These are phyloP conservation scores for Salvator merianae DNA, from an alignment of 2,113 vertebrate species.

Conservation along the genomic window DNA sequence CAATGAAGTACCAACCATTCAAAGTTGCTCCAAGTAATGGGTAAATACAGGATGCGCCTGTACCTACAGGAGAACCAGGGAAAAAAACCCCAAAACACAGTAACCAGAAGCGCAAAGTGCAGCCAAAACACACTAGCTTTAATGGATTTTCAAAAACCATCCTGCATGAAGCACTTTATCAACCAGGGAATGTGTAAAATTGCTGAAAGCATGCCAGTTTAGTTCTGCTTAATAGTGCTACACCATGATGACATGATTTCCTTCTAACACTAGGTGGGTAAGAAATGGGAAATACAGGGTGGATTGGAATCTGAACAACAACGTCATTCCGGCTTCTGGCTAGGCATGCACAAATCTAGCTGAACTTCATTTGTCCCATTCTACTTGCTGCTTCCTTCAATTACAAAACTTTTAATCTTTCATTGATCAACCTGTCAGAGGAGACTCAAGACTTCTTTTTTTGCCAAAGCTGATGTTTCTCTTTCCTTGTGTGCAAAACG, in stretches of 20 bases:
- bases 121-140: not conserved
- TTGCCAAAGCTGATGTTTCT: not conserved
- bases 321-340: not conserved
- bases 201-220: not conserved
- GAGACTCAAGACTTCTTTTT: not conserved
- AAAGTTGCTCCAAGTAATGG: conserved; percentile 94
- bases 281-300: no score
- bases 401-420: no score
- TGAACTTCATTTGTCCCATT: not conserved
- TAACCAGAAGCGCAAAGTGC: not conserved
- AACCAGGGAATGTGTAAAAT: not conserved
- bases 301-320: not conserved
- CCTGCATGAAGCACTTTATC: not conserved
- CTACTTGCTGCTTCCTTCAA: not conserved
- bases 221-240: not conserved
- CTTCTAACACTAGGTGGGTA: not conserved
- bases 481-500: not conserved
- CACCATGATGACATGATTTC: not conserved
- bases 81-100: not conserved
- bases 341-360: not conserved
- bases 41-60: conserved; percentile 97
- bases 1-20: conserved; percentile 98
- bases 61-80: conserved; percentile 76
- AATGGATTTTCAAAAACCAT: not conserved
- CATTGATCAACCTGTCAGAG: no score